Evolutionary conservation across 2,888 invertebrate genomes (phyloP).

Genomic region (Melangyna quadrimaculata): DNA sequence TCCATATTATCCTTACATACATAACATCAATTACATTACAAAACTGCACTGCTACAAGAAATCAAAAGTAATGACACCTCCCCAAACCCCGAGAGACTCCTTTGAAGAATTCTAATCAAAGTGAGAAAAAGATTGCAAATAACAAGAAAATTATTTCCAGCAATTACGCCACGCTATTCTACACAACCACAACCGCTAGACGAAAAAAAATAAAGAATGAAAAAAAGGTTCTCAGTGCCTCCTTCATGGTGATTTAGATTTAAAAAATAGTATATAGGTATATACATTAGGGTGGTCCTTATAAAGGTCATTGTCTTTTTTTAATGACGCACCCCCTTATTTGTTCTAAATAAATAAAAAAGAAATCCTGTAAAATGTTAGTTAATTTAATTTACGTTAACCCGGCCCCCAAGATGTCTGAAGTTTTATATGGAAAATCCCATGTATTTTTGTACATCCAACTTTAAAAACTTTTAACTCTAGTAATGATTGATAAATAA

Average conservation of each 20-base stretch:
- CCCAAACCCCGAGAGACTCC: slow-evolving; percentile 14
- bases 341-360: too few relatives aligned
- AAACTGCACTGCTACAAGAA: slow-evolving; percentile 14
- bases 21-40: not conserved
- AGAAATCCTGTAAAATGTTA: too few relatives aligned
- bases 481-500: too few relatives aligned
- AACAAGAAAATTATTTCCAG: slow-evolving; percentile 35
- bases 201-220: not conserved
- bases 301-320: too few relatives aligned
- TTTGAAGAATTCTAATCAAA: slow-evolving; percentile 29
- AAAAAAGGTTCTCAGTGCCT: not conserved
- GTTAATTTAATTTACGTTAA: too few relatives aligned
- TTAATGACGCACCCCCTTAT: too few relatives aligned
- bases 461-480: too few relatives aligned
- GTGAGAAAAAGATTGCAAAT: slow-evolving; percentile 5
- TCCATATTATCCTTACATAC: not conserved
- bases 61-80: slow-evolving; percentile 30
- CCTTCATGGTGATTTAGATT: not conserved
- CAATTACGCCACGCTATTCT: slow-evolving; percentile 22
- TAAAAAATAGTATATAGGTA: not conserved
- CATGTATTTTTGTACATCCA: too few relatives aligned
- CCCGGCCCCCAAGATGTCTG: too few relatives aligned
- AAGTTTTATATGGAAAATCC: too few relatives aligned
- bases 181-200: not conserved
- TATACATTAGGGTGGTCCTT: too few relatives aligned